Percentiles rank a stretch among this genome's conserved stretches.
phyloP scores from a whole-genome alignment of 2,797 vertebrate species.

The Hyperoplus immaculatus region DNA sequence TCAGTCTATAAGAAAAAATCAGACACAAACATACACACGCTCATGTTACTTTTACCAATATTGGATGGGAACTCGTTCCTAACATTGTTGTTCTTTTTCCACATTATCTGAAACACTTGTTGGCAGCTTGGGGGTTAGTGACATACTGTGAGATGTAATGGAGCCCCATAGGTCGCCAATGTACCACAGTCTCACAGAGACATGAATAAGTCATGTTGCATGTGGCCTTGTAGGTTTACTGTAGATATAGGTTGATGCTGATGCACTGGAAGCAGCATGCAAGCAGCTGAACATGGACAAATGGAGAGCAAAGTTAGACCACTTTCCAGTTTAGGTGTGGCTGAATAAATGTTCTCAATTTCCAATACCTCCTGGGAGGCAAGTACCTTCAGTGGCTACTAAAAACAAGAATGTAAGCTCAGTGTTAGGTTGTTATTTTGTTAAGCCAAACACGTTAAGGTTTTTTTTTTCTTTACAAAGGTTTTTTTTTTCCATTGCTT shows the following conservation, averaged over 20 bases:
- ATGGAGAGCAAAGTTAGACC: conserved; percentile 3
- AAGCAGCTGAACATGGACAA: conserved; percentile 17
- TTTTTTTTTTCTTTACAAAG: too few species aligned
- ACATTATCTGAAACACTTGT: conserved; percentile 19
- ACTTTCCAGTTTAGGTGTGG: not conserved
- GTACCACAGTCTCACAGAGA: conserved; percentile 57
- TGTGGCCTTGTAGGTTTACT: conserved; percentile 61
- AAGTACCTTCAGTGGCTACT: not conserved
- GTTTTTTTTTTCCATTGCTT: not conserved
- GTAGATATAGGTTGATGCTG: conserved; percentile 33
- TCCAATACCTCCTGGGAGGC: not conserved
- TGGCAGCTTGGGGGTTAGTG: conserved; percentile 14
- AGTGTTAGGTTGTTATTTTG: not conserved
- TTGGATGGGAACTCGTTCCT: not conserved
- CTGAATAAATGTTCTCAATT: conserved; percentile 4
- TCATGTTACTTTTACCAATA: not conserved
- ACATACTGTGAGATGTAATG: conserved; percentile 44
- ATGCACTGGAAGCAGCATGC: conserved; percentile 25
- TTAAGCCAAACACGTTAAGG: not conserved
- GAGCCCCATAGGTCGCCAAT: conserved; percentile 57
- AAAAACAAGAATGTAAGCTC: not conserved
- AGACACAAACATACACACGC: not conserved
- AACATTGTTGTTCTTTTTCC: conserved; percentile 10
- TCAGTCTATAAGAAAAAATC: conserved; percentile 5
- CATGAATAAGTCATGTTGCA: conserved; percentile 73